Evolutionary conservation across 1,140 invertebrate genomes (phyloP), one percentile per base, ranked within the genome.

Genomic region (roundworm (Caenorhabditis elegans)): DNA sequence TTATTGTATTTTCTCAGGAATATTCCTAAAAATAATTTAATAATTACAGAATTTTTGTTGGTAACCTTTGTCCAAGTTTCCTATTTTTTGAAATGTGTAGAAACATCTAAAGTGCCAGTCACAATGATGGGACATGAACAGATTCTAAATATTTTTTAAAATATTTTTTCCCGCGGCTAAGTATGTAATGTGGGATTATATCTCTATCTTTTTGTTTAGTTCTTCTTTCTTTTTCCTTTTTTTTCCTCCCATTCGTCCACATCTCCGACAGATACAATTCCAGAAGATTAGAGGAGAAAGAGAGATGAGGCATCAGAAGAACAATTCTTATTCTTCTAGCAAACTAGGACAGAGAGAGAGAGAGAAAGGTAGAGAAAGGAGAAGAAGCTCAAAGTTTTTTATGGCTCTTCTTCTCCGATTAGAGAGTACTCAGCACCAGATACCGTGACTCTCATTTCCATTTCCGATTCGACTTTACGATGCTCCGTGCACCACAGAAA

Each of bases 381-480:
- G n/a, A 39, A 70, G n/a, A 70, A 22, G 31, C 26, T 60, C 34
- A 60, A 34, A n/a, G 26, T 60, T 70, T 70, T 53, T 70, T 39
- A 39, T 39, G 55, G 55, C 28, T 17, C n/a, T 60, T 36, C 13
- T 17, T 22, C 31, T 22, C 55, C 55, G 55, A 31, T 60, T 60
- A 60, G 13, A 34, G 28, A 60, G 28, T 60, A 17, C 55, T 31
- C 28, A 31, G 28, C 28, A 43, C 5, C 49, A 26, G 34, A 43
- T 70, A 70, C 60, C 34, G 60, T 70, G 28, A n/a, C 60, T 39
- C 34, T 70, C 60, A 70, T 70, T 70, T 70, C 60, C 60, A 70
- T 70, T 70, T 70, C 60, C 60, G 60, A 70, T 70, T 70, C 60
- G 60, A 70, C 31, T 70, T 70, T 70, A 70, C 60, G 60, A 70